Evolutionary conservation across 2,113 vertebrate species (phyloP), one percentile per base, ranked within the genome.

Genomic region (Lepus americanus): DNA sequence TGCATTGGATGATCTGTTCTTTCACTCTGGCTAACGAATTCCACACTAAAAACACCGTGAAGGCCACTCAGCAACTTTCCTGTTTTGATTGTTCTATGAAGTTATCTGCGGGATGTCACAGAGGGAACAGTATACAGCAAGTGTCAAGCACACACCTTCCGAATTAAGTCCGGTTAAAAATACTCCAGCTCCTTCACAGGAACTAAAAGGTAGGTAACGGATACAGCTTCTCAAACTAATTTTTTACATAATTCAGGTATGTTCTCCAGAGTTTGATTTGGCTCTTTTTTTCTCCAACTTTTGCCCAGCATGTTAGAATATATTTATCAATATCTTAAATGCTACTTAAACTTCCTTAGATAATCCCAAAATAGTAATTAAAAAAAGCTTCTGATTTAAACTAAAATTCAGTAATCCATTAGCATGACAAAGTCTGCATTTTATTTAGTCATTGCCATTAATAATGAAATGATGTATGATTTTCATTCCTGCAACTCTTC

Each of bases 361-460:
- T 97, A 97, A 97, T 97, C 95, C 96, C 97, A 93, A 96, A 98
- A 94, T 95, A 96, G 98, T 97, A 97, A 95, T 14, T 9, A 81
- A 92, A 77, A 85, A 33, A 84, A 87, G 82, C 95, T 97, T 98
- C 97, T 17, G 51, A 98, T 98, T 98, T 98, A 98, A 97, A 98
- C 97, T 97, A 98, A 98, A 98, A 98, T 95, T 98, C 97, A 97
- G 97, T 97, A 97, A 98, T 98, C 98, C 98, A 98, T 98, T 98
- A 98, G 98, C 98, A 98, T 98, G 98, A 98, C 98, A 98, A 98
- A 98, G 98, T 98, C 98, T 98, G 97, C 98, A 98, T 98, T 98
- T 98, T 98, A 99, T 98, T 98, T 98, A 98, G 98, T 98, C 98
- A 95, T 98, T 98, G 98, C 97, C 98, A 98, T 99, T 98, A 98